Evolutionary conservation across 2,113 vertebrate genomes (phyloP).

Genomic region (Ciconia stormi): DNA sequence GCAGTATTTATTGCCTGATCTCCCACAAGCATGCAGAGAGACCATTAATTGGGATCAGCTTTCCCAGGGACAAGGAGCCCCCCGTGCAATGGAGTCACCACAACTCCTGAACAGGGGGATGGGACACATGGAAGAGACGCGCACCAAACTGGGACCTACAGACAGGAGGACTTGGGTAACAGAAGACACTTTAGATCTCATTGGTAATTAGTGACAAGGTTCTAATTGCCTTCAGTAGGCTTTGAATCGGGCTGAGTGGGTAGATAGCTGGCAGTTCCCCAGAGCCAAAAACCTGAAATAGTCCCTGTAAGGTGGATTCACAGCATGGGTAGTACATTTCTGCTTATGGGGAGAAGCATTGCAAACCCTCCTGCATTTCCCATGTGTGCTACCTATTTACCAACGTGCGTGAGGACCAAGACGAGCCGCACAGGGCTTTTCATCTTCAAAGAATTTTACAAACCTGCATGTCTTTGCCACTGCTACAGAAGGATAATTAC

Average conservation of each 20-base stretch:
- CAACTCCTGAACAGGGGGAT: neutral
- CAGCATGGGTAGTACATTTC: neutral
- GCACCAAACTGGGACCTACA: neutral
- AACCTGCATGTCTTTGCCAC: neutral
- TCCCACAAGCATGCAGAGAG: neutral
- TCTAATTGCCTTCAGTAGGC: neutral
- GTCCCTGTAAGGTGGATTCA: neutral
- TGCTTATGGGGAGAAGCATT: neutral
- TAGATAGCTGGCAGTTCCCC: neutral
- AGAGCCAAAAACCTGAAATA: neutral
- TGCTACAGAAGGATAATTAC: conserved; percentile 28
- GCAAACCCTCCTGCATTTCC: neutral
- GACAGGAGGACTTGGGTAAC: neutral
- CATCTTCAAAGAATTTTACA: neutral
- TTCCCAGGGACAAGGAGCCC: neutral
- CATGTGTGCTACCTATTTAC: neutral
- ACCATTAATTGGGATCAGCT: neutral
- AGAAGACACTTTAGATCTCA: neutral
- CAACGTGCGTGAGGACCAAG: neutral
- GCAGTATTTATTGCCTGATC: neutral
- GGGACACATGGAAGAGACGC: neutral
- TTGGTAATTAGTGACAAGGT: neutral
- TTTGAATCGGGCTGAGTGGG: neutral
- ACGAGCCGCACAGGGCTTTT: neutral
- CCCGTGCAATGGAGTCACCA: neutral